Percentiles rank a stretch among this genome's conserved stretches.
Evolutionary conservation across 2,888 invertebrate genomes (phyloP).

Genomic region (Dynastes hyllus): DNA sequence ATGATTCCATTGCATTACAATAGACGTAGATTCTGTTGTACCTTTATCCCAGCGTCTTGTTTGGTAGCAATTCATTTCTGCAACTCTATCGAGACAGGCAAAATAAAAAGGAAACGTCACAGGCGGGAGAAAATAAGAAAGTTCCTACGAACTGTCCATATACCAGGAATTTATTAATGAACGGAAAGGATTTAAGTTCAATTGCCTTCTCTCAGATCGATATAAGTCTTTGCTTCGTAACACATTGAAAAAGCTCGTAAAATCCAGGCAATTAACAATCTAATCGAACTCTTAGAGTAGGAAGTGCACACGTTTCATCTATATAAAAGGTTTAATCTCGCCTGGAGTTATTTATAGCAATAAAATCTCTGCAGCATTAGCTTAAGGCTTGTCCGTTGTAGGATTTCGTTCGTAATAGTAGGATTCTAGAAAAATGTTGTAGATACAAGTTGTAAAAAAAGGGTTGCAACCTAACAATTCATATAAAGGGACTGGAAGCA

Average conservation of each 20-base stretch:
- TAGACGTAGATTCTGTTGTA: too few species aligned
- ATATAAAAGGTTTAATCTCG: slow-evolving; percentile 1
- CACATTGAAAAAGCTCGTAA: slow-evolving; percentile 9
- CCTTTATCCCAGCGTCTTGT: too few species aligned
- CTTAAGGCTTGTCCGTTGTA: not conserved
- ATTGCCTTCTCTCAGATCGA: slow-evolving; percentile 1
- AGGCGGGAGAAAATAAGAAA: not conserved
- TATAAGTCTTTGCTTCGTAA: not conserved
- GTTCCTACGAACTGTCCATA: not conserved
- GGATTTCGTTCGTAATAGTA: too few species aligned
- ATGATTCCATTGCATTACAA: too few species aligned
- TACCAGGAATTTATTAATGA: slow-evolving; percentile 1
- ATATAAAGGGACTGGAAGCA: too few species aligned
- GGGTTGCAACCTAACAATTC: too few species aligned
- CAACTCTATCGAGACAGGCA: too few species aligned
- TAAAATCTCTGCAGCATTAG: not conserved
- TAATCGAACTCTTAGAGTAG: slow-evolving; percentile 8
- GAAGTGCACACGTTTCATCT: not conserved
- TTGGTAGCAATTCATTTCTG: too few species aligned
- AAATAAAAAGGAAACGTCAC: not conserved
- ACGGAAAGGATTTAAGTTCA: slow-evolving; percentile 2
- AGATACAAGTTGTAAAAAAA: too few species aligned
- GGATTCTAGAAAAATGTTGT: too few species aligned
- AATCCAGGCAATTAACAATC: slow-evolving; percentile 17
- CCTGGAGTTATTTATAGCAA: not conserved